Evolutionary conservation across 2,113 vertebrate genomes (phyloP), one percentile per base, ranked within the genome.

Genomic region (Vicugna pacos): DNA sequence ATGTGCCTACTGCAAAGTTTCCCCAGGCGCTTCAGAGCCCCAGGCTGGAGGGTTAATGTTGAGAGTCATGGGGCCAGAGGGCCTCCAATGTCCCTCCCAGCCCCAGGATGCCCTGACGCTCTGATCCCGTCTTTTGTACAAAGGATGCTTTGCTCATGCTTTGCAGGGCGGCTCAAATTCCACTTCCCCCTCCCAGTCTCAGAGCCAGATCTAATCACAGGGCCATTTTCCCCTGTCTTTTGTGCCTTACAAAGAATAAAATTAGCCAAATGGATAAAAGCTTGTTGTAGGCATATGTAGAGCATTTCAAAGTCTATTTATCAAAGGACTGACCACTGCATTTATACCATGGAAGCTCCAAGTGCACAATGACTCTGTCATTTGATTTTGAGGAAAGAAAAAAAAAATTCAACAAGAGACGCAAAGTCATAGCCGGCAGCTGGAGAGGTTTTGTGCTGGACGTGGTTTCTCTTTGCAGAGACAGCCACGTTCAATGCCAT

Each of bases 191-290:
- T 35, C 56, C 52, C 12, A 32, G 79, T 64, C 86, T 84, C 86
- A 52, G 79, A 93, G 82, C 79, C 60, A 97, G 96, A 97, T 97
- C 90, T 96, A 97, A 97, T 97, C 97, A 97, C 70, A 77, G 89
- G 83, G 56, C 96, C 97, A 96, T 97, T 96, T 97, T 8, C 76
- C 60, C 60, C 28, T 70, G 38, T 94, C 94, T 94, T 94, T 65
- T 38, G 54, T 81, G 95, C 60, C 76, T 94, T 76, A 87, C 64
- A 77, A 95, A 97, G 96, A 97, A 95, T 91, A 92, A 94, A 96
- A 95, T 95, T 95, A 98, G 92, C 95, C 96, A 92, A 88, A 97
- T 97, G 93, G 97, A 96, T 97, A 89, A 97, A 97, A 97, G 96
- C 96, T 94, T 89, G 76, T 82, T 83, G 95, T 87, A 90, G 96